Evolutionary conservation across 2,888 invertebrate species (phyloP).

Genomic region (Lutraria lutraria): DNA sequence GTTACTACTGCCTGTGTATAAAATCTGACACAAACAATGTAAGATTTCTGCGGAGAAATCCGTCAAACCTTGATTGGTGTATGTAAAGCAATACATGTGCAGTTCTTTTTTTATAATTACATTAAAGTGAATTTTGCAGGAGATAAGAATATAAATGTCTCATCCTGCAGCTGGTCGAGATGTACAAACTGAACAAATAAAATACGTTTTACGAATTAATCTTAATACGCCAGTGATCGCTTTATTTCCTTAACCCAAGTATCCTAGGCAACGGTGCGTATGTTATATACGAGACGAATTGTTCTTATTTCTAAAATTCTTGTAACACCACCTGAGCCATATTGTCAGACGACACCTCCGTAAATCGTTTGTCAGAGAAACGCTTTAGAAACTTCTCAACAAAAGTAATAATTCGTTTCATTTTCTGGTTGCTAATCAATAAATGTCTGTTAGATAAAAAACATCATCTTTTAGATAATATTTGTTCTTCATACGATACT

Average conservation of each 20-base stretch:
- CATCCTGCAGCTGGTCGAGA: too few species aligned
- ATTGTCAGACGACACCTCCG: constrained; percentile 1
- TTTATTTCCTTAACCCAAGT: background rate
- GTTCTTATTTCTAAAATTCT: background rate
- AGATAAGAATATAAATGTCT: too few species aligned
- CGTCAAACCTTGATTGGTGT: too few species aligned
- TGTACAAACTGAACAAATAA: too few species aligned
- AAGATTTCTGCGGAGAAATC: too few species aligned
- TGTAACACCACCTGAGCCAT: constrained; percentile 15
- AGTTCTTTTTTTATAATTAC: too few species aligned
- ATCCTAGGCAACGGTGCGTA: background rate
- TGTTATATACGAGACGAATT: background rate
- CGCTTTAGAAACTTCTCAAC: background rate
- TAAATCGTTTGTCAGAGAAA: background rate
- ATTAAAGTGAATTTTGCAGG: too few species aligned
- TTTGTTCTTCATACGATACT: background rate
- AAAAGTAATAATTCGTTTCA: constrained; percentile 11
- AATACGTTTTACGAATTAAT: background rate
- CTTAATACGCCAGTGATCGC: background rate
- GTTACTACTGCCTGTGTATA: too few species aligned
- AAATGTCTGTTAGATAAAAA: background rate
- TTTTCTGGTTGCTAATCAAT: background rate
- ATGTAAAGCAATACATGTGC: too few species aligned
- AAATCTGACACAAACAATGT: too few species aligned
- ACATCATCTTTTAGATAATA: background rate